Base-by-base conservation (phyloP, 35 echinoderm and acorn worm species). In the Apostichopus californicus region DNA sequence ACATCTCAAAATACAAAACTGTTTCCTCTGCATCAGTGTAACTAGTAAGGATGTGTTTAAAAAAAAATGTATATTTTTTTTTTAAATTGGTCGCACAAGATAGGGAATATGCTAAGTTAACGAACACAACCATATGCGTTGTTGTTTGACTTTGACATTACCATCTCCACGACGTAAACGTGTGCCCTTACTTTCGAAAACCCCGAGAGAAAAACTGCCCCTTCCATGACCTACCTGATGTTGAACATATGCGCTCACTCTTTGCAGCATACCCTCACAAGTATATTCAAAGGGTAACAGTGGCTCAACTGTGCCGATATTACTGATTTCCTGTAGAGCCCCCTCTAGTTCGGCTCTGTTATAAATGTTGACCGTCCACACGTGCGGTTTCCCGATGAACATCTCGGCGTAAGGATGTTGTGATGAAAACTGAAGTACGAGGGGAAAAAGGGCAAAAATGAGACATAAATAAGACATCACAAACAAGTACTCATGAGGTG, bases 341-440 rank as follows among this genome's bases (percentile, higher is more conserved):
- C 73, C 26, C 14, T 93, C 70, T 3, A 98, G 81, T 13, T 91
- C 87, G 12, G 70, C 63, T 17, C 22, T 53, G 57, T 96, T 90
- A 56, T 81, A 57, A 3, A 98, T 92, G 64, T 98, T 91, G 53
- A 98, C 93, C 8, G 97, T 96, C 90, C 93, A 93, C 7, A 98
- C 97, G 28, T 98, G 95, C 11, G 97, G 97, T 75, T 94, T 94
- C 8, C 97, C 97, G 12, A 98, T 98, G 84, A 90, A 98, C 1
- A 77, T 24, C 73, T 98, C 97, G 1, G 95, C 93, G 93, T 98
- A 98, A 8, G 97, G 97, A 54, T 98, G 97, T 68, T 98, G 97
- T 6, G 97, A 98, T 55, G 97, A 91, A 53, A 98, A 90, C 97
- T 98, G 89, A 1, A 20, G 72, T 77, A 73, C 66, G 54, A 15